These are phyloP conservation scores for Hyposoter didymator DNA, from an alignment of 2,888 invertebrate species.

Conservation along the genomic window DNA sequence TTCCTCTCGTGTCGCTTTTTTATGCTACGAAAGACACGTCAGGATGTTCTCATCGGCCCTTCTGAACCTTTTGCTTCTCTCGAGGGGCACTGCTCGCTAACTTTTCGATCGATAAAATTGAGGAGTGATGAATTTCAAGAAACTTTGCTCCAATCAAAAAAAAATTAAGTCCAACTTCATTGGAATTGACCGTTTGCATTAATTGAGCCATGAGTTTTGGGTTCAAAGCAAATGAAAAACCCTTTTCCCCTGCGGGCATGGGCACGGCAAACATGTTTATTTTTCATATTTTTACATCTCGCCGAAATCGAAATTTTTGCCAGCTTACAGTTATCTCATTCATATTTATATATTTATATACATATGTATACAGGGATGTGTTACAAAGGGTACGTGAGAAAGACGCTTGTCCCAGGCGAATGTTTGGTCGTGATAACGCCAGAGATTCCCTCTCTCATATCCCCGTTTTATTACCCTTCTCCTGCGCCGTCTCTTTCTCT, in stretches of 20 bases:
- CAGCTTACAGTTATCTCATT: slow-evolving; percentile 1
- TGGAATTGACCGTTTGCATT: neutral
- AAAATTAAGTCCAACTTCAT: neutral
- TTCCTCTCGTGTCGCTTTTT: slow-evolving; percentile 30
- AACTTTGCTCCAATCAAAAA: neutral
- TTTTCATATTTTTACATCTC: neutral
- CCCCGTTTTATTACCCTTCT: slow-evolving; percentile 55
- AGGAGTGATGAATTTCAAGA: neutral
- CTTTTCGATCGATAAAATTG: slow-evolving; percentile 5
- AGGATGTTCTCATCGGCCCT: slow-evolving; percentile 2
- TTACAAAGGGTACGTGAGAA: slow-evolving; percentile 27
- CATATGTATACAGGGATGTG: slow-evolving; percentile 22
- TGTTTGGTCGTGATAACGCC: slow-evolving; percentile 64
- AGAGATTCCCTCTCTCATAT: slow-evolving; percentile 48
- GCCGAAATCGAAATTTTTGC: slow-evolving; percentile 7
- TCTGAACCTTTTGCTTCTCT: neutral
- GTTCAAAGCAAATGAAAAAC: neutral
- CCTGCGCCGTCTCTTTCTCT: slow-evolving; percentile 2
- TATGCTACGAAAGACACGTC: neutral
- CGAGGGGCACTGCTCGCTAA: neutral
- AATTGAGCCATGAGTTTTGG: neutral
- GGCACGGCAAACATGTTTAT: too few species aligned
- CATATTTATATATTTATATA: slow-evolving; percentile 4
- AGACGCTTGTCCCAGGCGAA: slow-evolving; percentile 52
- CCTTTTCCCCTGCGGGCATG: neutral